Conservation (phyloP, 2,888 invertebrate genomes). For the Belgica antarctica region DNA sequence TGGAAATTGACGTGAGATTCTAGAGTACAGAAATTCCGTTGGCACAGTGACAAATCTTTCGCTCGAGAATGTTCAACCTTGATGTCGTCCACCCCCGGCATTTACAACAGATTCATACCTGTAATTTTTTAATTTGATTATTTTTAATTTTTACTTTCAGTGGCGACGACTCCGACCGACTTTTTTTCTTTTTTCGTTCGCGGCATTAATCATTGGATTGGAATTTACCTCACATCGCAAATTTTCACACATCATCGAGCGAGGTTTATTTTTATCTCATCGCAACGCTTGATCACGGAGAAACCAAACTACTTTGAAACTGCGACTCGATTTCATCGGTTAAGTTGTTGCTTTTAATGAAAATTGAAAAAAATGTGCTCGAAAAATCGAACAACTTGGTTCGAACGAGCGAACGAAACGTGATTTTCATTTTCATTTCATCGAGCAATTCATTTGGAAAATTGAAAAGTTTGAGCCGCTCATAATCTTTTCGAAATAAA, state of each 20-base stretch:
- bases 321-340: not conserved
- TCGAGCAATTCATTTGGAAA: slow-evolving; percentile 1
- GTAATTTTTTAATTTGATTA: slow-evolving; percentile 19
- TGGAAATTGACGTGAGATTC: not conserved
- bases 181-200: not conserved
- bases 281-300: not conserved
- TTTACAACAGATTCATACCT: not conserved
- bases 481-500: too few relatives aligned
- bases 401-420: not conserved
- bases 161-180: not conserved
- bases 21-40: not conserved
- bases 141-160: slow-evolving; percentile 12
- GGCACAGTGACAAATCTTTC: slow-evolving; percentile 15
- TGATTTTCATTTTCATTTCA: slow-evolving; percentile 6
- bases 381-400: too few relatives aligned
- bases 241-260: slow-evolving; percentile 25
- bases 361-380: too few relatives aligned
- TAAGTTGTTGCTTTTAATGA: too few relatives aligned
- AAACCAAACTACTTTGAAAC: not conserved
- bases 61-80: not conserved
- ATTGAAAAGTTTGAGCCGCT: slow-evolving; percentile 4
- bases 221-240: slow-evolving; percentile 5
- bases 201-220: slow-evolving; percentile 21
- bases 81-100: slow-evolving; percentile 1
- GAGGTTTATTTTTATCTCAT: slow-evolving; percentile 22